Conservation (phyloP, 2,888 invertebrate species). For the Rhaphigaster nebulosa region DNA sequence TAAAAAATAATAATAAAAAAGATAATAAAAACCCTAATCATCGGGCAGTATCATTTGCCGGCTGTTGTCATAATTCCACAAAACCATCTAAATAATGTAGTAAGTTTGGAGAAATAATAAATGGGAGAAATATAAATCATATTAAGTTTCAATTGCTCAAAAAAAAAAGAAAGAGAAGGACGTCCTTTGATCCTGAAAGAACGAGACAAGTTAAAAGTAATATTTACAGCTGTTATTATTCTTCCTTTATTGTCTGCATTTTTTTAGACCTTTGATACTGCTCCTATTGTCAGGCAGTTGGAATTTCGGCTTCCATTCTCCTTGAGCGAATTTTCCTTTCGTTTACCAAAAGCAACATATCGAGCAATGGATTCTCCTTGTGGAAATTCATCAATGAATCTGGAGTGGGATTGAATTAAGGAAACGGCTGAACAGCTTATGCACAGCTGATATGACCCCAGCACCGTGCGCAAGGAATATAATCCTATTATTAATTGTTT, state of each 20-base stretch:
- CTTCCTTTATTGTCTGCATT: neutral
- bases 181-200: neutral
- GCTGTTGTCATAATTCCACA: neutral
- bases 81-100: neutral
- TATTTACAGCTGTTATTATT: conserved; percentile 29
- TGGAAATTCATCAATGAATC: neutral
- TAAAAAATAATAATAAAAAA: no score
- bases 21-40: no score
- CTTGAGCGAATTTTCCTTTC: neutral
- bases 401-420: no score
- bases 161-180: neutral
- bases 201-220: neutral
- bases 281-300: neutral
- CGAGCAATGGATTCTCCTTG: neutral
- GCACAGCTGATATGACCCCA: no score
- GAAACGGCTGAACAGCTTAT: no score
- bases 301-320: neutral
- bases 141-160: neutral
- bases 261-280: neutral
- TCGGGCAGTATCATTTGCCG: neutral
- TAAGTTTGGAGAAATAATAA: neutral
- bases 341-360: neutral
- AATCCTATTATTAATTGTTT: no score
- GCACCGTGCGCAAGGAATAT: no score
- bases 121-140: neutral